Base-by-base conservation (phyloP, 2,888 invertebrate genomes). In the Syrphus vitripennis region DNA sequence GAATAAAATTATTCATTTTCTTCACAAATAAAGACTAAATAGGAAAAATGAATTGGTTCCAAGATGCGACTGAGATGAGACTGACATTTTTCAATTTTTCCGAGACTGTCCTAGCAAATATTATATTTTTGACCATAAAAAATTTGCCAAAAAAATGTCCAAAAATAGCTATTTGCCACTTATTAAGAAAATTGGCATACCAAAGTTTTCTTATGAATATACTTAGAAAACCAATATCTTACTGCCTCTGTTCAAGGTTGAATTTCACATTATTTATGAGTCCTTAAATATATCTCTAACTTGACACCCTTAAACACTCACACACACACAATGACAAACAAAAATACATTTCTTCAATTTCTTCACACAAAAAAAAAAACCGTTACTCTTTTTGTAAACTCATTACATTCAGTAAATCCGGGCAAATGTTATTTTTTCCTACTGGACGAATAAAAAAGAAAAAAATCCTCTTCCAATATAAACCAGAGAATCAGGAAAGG, bases 381-480 rank as follows among this genome's bases (percentile, higher is more conserved):
- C 42, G 45, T 65, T 45, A 45, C 14, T 65, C 24, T 16, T 50
- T 50, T 14, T 50, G 50, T 24, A 50, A 67, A 34, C 67, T 50
- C 67, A 48, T 67, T 67, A 24, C 29, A 31, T 48, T 34, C 31
- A 67, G 34, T 50, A 65, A 65, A 65, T 65, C 65, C 26, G 67
- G n/a, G 24, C 67, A 50, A 67, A 67, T 42, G 31, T 24, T 21
- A 50, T 67, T 63, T 55, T 53, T 31, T 57, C 24, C n/a, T n/a
- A n/a, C 48, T n/a, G 21, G 34, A 3, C 67, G 10, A 37, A 31
- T 50, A 67, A 67, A n/a, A n/a, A n/a, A n/a, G n/a, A n/a, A n/a
- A n/a, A n/a, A n/a, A n/a, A 67, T 50, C 48, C 21, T 1, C 16
- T 50, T 34, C 34, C 16, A 50, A 67, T 67, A 34, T 50, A 45